A percentile compares a stretch with the other conserved stretches of the same genome.
These are phyloP conservation scores for Mandrillus leucophaeus DNA, from an alignment of 2,113 vertebrate genomes.

Conservation along the genomic window DNA sequence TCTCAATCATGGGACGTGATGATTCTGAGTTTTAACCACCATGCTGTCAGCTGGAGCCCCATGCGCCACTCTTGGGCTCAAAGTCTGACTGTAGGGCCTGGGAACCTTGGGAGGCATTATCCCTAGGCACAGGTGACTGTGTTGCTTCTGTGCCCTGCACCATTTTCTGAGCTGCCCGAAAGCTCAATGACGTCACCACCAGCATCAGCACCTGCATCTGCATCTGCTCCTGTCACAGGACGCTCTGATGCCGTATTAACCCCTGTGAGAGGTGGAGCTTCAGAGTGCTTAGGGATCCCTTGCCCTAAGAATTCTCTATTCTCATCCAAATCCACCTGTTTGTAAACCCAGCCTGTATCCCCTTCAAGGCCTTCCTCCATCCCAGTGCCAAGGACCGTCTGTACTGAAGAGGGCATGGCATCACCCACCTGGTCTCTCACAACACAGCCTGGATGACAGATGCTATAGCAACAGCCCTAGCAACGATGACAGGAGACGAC, in stretches of 20 bases:
- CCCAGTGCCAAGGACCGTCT: neutral
- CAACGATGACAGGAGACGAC: slow-evolving; percentile 23
- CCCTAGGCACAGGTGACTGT: neutral
- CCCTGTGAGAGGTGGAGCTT: rapidly evolving
- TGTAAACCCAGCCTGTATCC: neutral
- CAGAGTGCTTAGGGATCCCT: neutral
- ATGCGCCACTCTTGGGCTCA: rapidly evolving
- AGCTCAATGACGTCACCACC: neutral
- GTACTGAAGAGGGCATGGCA: neutral
- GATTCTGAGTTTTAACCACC: neutral
- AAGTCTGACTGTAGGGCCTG: neutral
- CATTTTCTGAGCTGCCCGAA: rapidly evolving
- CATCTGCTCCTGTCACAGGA: rapidly evolving
- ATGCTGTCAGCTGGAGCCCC: neutral
- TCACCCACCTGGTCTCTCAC: slow-evolving; percentile 54
- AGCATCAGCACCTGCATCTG: rapidly evolving
- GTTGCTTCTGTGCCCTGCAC: neutral
- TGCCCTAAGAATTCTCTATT: neutral
- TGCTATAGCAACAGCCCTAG: slow-evolving; percentile 62
- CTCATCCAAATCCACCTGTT: neutral
- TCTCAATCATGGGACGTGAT: rapidly evolving
- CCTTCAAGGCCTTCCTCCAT: neutral
- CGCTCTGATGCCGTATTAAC: neutral
- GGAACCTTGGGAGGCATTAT: neutral
- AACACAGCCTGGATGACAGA: slow-evolving; percentile 26